Evolutionary conservation across 2,888 invertebrate genomes (phyloP).

Genomic region (Melinaea menophilus): DNA sequence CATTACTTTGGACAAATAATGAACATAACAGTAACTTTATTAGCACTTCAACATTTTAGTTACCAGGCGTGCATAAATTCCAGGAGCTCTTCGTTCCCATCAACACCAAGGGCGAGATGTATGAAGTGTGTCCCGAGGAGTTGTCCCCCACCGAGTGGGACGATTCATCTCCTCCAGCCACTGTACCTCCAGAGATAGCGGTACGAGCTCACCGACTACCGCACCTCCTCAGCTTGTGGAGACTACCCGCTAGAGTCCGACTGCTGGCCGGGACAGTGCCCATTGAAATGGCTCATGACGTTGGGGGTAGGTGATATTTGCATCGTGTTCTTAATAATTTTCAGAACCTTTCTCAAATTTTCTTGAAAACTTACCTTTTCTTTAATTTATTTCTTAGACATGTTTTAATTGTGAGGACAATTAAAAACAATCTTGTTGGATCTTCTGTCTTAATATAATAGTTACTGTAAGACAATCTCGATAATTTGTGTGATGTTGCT

Average conservation of each 20-base stretch:
- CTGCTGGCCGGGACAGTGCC: conserved; percentile 79
- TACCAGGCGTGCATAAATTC: conserved; percentile 38
- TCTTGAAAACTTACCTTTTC: too few species aligned
- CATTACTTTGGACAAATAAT: too few species aligned
- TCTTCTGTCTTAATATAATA: too few species aligned
- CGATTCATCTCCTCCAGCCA: conserved; percentile 63
- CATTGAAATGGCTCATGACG: conserved; percentile 79
- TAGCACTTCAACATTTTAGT: background rate
- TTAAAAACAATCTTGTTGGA: too few species aligned
- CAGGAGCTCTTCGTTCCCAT: conserved; percentile 85
- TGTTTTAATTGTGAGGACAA: too few species aligned
- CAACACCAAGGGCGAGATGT: conserved; percentile 86
- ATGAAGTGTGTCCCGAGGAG: conserved; percentile 78
- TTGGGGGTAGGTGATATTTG: conserved; percentile 70
- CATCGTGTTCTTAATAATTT: too few species aligned
- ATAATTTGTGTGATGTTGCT: conserved; percentile 26
- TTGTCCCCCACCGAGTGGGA: conserved; percentile 75
- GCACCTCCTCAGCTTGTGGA: conserved; percentile 77
- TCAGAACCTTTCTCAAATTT: too few species aligned
- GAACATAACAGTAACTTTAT: too few species aligned
- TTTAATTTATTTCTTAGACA: too few species aligned
- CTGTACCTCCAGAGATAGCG: conserved; percentile 69
- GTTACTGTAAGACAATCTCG: too few species aligned
- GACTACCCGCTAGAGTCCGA: conserved; percentile 78
- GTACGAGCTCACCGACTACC: conserved; percentile 75